Evolutionary conservation across 2,797 vertebrate species (phyloP).

Genomic region (Peromyscus eremicus): DNA sequence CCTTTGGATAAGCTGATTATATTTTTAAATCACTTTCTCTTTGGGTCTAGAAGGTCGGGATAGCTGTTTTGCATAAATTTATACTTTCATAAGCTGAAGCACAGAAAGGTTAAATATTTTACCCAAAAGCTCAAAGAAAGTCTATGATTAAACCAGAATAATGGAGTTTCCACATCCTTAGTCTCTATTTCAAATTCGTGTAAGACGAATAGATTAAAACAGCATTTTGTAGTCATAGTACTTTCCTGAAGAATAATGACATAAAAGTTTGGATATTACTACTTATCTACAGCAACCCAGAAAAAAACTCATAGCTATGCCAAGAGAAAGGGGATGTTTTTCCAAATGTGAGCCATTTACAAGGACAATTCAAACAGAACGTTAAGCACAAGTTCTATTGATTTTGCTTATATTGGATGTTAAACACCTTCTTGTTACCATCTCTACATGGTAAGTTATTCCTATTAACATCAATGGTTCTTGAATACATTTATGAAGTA

Average conservation of each 20-base stretch:
- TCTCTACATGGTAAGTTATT: slow-evolving; percentile 63
- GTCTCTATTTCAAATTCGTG: slow-evolving; percentile 33
- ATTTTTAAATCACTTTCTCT: slow-evolving; percentile 43
- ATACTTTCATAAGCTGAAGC: neutral
- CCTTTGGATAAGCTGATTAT: neutral
- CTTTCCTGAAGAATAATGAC: slow-evolving; percentile 50
- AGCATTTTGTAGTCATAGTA: neutral
- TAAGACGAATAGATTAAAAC: neutral
- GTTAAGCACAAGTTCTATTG: slow-evolving; percentile 27
- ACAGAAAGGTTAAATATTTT: neutral
- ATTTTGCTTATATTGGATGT: slow-evolving; percentile 55
- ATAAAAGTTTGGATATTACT: slow-evolving; percentile 41
- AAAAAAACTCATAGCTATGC: neutral
- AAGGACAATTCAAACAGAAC: slow-evolving; percentile 43
- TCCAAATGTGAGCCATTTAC: slow-evolving; percentile 55
- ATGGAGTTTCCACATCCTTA: neutral
- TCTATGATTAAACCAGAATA: neutral
- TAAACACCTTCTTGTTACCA: slow-evolving; percentile 52
- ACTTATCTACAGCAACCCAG: neutral
- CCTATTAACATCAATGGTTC: slow-evolving; percentile 61
- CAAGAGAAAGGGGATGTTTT: neutral
- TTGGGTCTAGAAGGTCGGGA: neutral
- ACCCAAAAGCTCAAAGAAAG: slow-evolving; percentile 2
- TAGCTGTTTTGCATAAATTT: slow-evolving; percentile 15
- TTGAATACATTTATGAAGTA: slow-evolving; percentile 56